phyloP scores from a whole-genome alignment of 1,140 invertebrate genomes.

The Apis dorsata region DNA sequence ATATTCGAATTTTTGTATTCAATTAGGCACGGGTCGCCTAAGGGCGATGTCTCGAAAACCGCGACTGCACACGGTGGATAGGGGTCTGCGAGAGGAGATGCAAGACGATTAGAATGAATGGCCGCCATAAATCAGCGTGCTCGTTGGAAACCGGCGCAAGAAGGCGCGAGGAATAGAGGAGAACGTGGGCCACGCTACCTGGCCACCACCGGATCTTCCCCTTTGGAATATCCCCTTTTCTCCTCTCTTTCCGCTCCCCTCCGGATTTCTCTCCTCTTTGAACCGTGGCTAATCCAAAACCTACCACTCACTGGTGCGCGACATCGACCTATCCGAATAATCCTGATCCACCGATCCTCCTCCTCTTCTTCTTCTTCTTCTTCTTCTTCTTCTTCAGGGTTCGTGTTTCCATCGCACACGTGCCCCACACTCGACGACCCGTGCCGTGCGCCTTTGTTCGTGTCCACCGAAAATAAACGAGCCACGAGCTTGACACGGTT shows the following conservation, averaged over 20 bases:
- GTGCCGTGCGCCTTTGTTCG: neutral
- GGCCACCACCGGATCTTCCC: conserved; percentile 23
- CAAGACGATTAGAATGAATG: conserved; percentile 81
- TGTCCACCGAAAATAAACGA: conserved; percentile 54
- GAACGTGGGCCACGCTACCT: conserved; percentile 7
- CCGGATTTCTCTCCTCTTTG: conserved; percentile 1
- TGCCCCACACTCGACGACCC: neutral
- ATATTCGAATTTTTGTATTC: conserved; percentile 76
- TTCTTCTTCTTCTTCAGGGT: neutral
- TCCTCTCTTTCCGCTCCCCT: neutral
- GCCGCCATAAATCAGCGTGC: conserved; percentile 78
- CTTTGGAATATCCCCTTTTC: neutral
- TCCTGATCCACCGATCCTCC: conserved; percentile 48
- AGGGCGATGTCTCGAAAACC: conserved; percentile 68
- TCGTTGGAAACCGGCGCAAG: conserved; percentile 63
- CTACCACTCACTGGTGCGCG: conserved; percentile 31
- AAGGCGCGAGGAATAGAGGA: conserved; percentile 41
- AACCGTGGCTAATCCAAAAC: conserved; percentile 54
- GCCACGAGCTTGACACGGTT: neutral
- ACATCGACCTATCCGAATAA: conserved; percentile 49
- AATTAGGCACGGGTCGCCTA: conserved; percentile 69
- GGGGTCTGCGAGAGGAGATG: conserved; percentile 71
- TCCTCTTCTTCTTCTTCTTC: conserved; percentile 4
- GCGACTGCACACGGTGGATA: conserved; percentile 65
- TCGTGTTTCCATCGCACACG: neutral